A percentile compares a stretch with the other conserved stretches of the same genome.
Evolutionary conservation across 2,797 vertebrate species (phyloP).

Genomic region (Rachycentron canadum): DNA sequence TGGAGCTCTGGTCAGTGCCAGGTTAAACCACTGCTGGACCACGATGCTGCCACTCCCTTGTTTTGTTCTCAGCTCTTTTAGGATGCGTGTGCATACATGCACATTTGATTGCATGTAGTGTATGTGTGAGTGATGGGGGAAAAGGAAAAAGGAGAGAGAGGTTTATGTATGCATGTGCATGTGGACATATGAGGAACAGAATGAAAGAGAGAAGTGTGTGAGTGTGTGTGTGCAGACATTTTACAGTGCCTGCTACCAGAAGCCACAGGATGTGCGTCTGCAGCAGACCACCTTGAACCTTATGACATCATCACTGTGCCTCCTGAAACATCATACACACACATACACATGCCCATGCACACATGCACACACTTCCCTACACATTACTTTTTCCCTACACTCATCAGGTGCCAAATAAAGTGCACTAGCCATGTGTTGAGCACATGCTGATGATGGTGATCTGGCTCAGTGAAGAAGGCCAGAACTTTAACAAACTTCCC

Average conservation of each 20-base stretch:
- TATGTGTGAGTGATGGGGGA: neutral
- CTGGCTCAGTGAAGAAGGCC: constrained; percentile 20
- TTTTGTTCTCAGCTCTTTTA: constrained; percentile 42
- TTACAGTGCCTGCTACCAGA: constrained; percentile 51
- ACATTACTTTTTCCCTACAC: constrained; percentile 41
- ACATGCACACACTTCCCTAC: constrained; percentile 30
- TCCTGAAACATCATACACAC: constrained; percentile 34
- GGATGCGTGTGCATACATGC: neutral
- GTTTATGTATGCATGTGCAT: constrained; percentile 5
- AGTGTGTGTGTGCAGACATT: constrained; percentile 32
- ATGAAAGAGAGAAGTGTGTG: constrained; percentile 6
- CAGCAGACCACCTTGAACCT: constrained; percentile 70
- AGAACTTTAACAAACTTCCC: constrained; percentile 44
- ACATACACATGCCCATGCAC: constrained; percentile 18
- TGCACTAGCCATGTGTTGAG: constrained; percentile 60
- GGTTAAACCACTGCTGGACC: constrained; percentile 57
- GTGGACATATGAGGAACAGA: neutral
- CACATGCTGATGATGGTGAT: constrained; percentile 66
- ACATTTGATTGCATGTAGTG: neutral
- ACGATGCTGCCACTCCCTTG: constrained; percentile 58
- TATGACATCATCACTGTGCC: constrained; percentile 69
- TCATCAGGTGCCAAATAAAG: constrained; percentile 70
- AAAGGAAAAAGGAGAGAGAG: neutral
- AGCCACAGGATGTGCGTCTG: constrained; percentile 71
- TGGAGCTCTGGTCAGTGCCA: constrained; percentile 60